phyloP scores from a whole-genome alignment of 2,888 invertebrate species.

The Leucoma salicis region DNA sequence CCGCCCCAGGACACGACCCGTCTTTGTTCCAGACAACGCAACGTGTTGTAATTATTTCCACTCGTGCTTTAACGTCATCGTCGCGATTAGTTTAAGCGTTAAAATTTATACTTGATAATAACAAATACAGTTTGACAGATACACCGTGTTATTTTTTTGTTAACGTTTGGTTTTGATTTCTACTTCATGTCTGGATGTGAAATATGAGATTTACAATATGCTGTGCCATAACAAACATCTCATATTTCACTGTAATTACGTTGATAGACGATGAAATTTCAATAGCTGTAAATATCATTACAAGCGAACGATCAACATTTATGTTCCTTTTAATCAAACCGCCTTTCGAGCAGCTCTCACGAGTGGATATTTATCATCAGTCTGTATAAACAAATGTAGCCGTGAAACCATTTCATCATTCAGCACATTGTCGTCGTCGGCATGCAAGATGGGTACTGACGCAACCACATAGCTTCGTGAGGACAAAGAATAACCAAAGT shows the following conservation, averaged over 20 bases:
- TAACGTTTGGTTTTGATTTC: constrained; percentile 18
- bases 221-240: constrained; percentile 26
- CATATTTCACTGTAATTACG: constrained; percentile 36
- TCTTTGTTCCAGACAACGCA: constrained; percentile 66
- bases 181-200: constrained; percentile 21
- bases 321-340: constrained; percentile 48
- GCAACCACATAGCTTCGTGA: constrained; percentile 39
- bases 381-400: constrained; percentile 69
- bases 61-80: constrained; percentile 57
- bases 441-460: constrained; percentile 45
- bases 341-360: constrained; percentile 47
- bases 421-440: constrained; percentile 53
- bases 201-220: constrained; percentile 31
- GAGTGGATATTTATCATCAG: constrained; percentile 59
- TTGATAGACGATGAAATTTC: constrained; percentile 39
- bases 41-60: constrained; percentile 69
- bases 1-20: constrained; percentile 47
- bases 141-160: constrained; percentile 23
- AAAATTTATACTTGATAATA: neutral
- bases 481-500: constrained; percentile 48
- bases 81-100: constrained; percentile 42
- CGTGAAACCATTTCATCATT: constrained; percentile 70
- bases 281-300: constrained; percentile 45
- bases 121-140: constrained; percentile 5
- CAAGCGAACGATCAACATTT: constrained; percentile 39